These are phyloP conservation scores for Tauraco hartlaubi DNA, from an alignment of 2,797 vertebrate species.

Conservation along the genomic window DNA sequence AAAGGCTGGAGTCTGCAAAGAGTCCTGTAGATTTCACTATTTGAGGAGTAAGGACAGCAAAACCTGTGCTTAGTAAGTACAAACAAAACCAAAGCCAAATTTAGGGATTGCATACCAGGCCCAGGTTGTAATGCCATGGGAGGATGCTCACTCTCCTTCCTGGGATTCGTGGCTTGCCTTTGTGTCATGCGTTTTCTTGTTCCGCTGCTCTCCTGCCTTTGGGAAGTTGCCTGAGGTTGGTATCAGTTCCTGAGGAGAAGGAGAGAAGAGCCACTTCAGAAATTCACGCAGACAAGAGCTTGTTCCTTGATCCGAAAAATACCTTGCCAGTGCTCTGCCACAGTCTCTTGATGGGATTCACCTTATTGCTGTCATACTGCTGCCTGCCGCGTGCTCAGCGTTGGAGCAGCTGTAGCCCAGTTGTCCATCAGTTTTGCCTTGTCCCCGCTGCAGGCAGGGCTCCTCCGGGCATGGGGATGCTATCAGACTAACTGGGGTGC, in stretches of 20 bases:
- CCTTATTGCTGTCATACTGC: not conserved
- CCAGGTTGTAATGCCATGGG: not conserved
- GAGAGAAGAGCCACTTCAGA: not conserved
- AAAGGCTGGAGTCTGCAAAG: not conserved
- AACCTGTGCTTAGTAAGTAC: not conserved
- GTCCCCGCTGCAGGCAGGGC: not conserved
- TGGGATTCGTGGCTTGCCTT: not conserved
- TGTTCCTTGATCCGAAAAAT: not conserved
- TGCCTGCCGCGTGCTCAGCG: accelerated
- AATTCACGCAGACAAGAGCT: not conserved
- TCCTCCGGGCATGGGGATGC: accelerated
- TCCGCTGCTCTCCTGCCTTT: not conserved
- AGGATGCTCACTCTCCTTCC: not conserved
- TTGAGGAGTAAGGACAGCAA: not conserved
- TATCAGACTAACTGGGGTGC: not conserved
- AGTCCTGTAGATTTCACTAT: not conserved
- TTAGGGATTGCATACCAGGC: not conserved
- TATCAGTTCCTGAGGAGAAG: not conserved
- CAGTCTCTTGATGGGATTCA: not conserved
- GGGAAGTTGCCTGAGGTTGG: accelerated
- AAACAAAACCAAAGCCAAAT: not conserved
- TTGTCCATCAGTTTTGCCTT: not conserved
- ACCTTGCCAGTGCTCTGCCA: not conserved
- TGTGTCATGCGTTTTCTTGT: accelerated
- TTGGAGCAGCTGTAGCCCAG: not conserved